A percentile compares a stretch with the other conserved stretches of the same genome.
These are phyloP conservation scores for Acanthisitta chloris DNA, from an alignment of 2,113 vertebrate genomes.

Conservation along the genomic window DNA sequence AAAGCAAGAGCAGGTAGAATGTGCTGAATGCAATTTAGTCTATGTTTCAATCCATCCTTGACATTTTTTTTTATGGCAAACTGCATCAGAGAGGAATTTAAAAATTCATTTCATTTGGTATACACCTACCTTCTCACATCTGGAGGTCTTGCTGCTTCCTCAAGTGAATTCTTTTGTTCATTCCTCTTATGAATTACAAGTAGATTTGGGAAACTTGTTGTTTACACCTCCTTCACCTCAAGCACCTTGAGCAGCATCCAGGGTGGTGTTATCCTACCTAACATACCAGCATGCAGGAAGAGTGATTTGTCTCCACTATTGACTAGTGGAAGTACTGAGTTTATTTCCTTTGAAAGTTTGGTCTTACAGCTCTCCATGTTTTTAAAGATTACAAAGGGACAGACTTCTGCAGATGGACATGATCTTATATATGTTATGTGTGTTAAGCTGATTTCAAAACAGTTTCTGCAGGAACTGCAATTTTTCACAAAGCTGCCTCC, in stretches of 20 bases:
- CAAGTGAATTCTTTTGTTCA: background rate
- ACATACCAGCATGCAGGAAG: background rate
- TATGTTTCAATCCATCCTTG: background rate
- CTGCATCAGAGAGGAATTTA: background rate
- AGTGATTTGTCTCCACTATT: background rate
- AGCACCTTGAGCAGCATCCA: background rate
- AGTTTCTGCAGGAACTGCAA: background rate
- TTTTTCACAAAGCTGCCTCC: background rate
- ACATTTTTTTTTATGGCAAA: background rate
- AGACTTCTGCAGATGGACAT: background rate
- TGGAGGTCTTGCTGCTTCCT: background rate
- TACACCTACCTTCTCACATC: background rate
- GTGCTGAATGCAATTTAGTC: background rate
- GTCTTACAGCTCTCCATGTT: background rate
- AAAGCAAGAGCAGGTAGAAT: background rate
- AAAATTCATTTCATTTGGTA: background rate
- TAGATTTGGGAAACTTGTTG: background rate
- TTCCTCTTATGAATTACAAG: background rate
- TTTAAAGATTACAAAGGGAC: background rate
- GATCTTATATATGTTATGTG: fast-evolving
- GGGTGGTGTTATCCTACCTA: background rate
- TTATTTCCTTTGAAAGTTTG: background rate
- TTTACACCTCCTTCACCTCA: background rate
- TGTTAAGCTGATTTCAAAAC: background rate
- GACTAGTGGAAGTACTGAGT: background rate